A percentile compares a stretch with the other conserved stretches of the same genome.
Conservation (phyloP, 2,888 invertebrate genomes). For the Hyposoter didymator region DNA sequence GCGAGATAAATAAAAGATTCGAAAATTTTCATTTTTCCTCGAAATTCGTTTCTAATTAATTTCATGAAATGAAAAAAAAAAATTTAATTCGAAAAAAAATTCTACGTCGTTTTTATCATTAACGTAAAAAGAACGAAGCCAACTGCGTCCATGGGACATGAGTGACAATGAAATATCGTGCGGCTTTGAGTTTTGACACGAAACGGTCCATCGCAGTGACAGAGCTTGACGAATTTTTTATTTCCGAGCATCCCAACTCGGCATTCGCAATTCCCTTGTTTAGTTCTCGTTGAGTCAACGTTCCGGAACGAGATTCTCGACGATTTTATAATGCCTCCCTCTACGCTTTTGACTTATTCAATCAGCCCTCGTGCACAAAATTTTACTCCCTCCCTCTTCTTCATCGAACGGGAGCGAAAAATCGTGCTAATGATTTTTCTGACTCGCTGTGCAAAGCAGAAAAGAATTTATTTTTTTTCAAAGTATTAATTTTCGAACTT, state of each 20-base stretch:
- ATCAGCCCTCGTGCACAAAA: conserved; percentile 17
- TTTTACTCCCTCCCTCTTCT: background rate
- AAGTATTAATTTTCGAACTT: too few relatives aligned
- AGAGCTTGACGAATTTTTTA: conserved; percentile 64
- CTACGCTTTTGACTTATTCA: conserved; percentile 53
- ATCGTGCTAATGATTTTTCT: background rate
- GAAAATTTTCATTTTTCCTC: background rate
- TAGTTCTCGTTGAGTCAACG: conserved; percentile 24
- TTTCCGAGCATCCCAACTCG: background rate
- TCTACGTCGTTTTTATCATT: background rate
- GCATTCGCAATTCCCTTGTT: too few relatives aligned
- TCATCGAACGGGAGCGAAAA: background rate
- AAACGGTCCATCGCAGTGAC: conserved; percentile 56
- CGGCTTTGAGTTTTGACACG: background rate
- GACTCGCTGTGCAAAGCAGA: background rate
- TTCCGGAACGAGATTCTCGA: conserved; percentile 45
- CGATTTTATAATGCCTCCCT: conserved; percentile 50
- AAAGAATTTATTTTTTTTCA: background rate
- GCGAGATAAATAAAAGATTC: background rate
- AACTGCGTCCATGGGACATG: conserved; percentile 22
- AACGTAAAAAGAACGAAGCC: background rate
- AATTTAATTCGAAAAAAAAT: background rate
- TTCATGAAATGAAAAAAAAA: background rate
- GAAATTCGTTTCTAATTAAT: too few relatives aligned
- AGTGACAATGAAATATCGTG: background rate